Percentiles rank a stretch among this genome's conserved stretches.
These are phyloP conservation scores for Itoplectis maculator DNA, from an alignment of 2,888 invertebrate species.

Conservation along the genomic window DNA sequence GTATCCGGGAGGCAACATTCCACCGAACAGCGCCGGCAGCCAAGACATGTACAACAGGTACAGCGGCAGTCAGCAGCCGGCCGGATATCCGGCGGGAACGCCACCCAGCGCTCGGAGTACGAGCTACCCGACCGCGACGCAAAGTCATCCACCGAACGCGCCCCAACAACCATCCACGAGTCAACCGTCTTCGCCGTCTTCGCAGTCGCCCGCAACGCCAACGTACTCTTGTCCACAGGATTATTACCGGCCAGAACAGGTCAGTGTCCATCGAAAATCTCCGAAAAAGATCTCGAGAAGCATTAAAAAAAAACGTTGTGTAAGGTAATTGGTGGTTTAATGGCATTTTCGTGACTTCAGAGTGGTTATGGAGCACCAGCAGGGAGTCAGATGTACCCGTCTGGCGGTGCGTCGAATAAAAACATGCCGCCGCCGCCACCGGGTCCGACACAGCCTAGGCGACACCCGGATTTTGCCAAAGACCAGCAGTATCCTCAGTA, in stretches of 20 bases:
- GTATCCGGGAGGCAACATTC: constrained; percentile 82
- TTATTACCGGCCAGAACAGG: constrained; percentile 87
- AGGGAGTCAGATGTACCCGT: constrained; percentile 85
- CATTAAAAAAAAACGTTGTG: background rate
- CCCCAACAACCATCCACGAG: constrained; percentile 89
- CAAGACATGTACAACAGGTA: constrained; percentile 84
- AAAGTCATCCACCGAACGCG: constrained; percentile 85
- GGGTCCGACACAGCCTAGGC: constrained; percentile 87
- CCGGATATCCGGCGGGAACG: constrained; percentile 78
- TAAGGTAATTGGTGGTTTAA: background rate
- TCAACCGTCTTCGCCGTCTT: constrained; percentile 92
- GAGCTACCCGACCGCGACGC: constrained; percentile 87
- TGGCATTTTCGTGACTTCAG: constrained; percentile 69
- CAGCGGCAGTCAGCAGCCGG: constrained; percentile 81
- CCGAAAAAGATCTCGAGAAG: too few species aligned
- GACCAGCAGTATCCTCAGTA: constrained; percentile 90
- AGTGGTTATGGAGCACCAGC: constrained; percentile 80
- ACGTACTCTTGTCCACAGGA: constrained; percentile 84
- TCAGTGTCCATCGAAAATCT: constrained; percentile 79
- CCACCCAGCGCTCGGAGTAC: constrained; percentile 80
- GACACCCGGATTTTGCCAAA: constrained; percentile 94
- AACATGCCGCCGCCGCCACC: constrained; percentile 88
- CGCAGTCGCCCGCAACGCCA: constrained; percentile 89
- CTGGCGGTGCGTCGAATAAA: constrained; percentile 85
- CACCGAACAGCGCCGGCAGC: constrained; percentile 80